Base-by-base conservation (phyloP, 2,113 vertebrate genomes). In the Ahaetulla prasina region DNA sequence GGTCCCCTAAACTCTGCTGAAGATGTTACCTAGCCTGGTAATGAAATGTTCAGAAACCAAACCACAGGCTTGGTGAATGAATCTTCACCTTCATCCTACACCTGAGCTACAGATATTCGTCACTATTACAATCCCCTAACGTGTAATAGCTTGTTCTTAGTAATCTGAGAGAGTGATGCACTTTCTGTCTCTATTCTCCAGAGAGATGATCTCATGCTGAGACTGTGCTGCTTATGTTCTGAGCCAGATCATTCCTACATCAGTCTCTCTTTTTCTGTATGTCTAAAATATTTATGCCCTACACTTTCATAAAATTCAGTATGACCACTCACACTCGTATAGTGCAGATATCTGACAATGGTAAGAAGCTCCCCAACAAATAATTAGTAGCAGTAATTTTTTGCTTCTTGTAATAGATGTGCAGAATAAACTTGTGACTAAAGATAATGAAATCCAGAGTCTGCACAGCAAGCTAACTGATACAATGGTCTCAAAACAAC, bases 361-460 rank as follows among this genome's bases (percentile, higher is more conserved):
- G 8, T 50, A 30, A 87, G 85, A 80, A 20, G n/a, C 68, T 80
- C 18, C 68, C 68, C 68, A 2, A 5, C 68, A 8, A 80, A 39
- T 80, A 43, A 80, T 80, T 80, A 43, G 14, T 50, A 87, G 49
- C 49, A 87, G 3, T 87, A 52, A 87, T 52, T 93, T 95, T 90
- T 88, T 27, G 0, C 97, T 92, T 97, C 95, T 96, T 16, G 95
- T 97, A 80, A 0, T 97, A 99, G 99, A 99, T 96, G 97, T 99
- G 92, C 99, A 99, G 97, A 98, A 93, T 96, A 98, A 99, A 96
- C 97, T 99, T 96, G 96, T 99, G 95, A 96, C 98, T 55, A 98
- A 98, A 94, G 99, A 99, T 95, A 98, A 98, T 96, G 99, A 99
- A 98, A 97, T 99, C 94, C 99, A 99, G 98, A 98, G 96, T 87